These are phyloP conservation scores for Augochlorella aurata DNA, from an alignment of 2,888 invertebrate species.

Conservation along the genomic window DNA sequence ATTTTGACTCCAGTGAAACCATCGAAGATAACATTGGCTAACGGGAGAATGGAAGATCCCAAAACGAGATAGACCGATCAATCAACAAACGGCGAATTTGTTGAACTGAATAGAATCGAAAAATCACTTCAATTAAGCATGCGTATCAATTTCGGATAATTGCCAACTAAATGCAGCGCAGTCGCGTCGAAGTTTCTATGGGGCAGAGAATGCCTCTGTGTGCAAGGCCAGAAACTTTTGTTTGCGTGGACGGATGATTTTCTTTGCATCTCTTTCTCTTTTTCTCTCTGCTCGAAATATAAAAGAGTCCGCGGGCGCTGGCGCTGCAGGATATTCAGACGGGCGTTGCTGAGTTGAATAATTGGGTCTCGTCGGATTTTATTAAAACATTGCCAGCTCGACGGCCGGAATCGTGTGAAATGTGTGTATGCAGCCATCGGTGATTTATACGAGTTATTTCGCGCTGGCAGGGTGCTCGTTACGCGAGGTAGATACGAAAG, in stretches of 20 bases:
- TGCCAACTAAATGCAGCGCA: not conserved
- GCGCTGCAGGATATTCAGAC: conserved; percentile 37
- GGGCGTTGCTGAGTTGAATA: conserved; percentile 64
- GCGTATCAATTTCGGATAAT: not conserved
- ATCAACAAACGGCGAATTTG: not conserved
- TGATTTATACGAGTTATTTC: conserved; percentile 72
- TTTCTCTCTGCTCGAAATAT: conserved; percentile 5
- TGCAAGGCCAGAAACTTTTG: not conserved
- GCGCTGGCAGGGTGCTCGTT: conserved; percentile 61
- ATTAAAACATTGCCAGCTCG: conserved; percentile 67
- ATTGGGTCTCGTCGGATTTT: conserved; percentile 67
- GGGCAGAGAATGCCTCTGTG: not conserved
- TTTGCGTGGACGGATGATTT: not conserved
- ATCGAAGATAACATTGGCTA: not conserved
- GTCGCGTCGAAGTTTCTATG: not conserved
- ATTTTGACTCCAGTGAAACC: not conserved
- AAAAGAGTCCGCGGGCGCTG: conserved; percentile 19
- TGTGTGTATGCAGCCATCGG: conserved; percentile 64
- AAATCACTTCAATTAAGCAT: not conserved
- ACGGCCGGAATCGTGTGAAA: conserved; percentile 58
- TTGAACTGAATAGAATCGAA: not conserved
- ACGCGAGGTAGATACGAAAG: conserved; percentile 52
- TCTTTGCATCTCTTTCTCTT: not conserved
- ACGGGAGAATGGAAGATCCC: not conserved
- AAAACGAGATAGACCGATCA: not conserved